Base-by-base conservation (phyloP, 2,113 vertebrate species). In the Ageneiosus marmoratus region DNA sequence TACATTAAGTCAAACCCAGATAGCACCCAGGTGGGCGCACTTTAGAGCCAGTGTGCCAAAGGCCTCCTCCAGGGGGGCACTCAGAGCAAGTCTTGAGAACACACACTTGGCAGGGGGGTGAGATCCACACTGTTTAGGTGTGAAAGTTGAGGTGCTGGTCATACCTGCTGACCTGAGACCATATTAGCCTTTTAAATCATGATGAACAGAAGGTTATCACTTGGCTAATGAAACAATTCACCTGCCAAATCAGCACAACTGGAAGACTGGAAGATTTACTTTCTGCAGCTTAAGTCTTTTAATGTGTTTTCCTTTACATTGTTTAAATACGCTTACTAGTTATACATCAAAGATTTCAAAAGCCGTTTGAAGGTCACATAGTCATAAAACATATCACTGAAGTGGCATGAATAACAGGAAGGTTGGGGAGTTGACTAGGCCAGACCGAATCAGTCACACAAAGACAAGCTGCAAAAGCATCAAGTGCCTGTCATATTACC, bases 61-160 rank as follows among this genome's bases (percentile, higher is more conserved):
- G 67, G 80, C 44, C 37, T 55, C 41, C 27, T 58, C 56, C 56
- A 34, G 44, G 56, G 69, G 80, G 69, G 50, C 41, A 9, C 10
- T 73, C 41, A 60, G 16, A 60, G 80, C n/a, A 56, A 50, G 70
- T 82, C 80, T 75, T 60, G 81, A 83, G 63, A 77, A 77, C 60
- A 74, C 80, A 65, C 58, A 77, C 74, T 46, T 51, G 37, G 82
- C 82, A 73, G 77, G 76, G 44, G 44, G 53, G 73, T 77, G 73
- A 83, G 48, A 65, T 77, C 58, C 46, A 55, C 60, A 51, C 48
- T 53, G 73, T 58, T 62, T 9, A 76, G 73, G 81, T 83, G 72
- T 83, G 81, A 83, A 83, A 83, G 81, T 65, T 41, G 73, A 76
- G 56, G 80, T 82, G 80, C 80, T 74, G 69, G 80, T 82, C 51